Base-by-base conservation (phyloP, 2,888 invertebrate genomes). In the Phasia obesa region DNA sequence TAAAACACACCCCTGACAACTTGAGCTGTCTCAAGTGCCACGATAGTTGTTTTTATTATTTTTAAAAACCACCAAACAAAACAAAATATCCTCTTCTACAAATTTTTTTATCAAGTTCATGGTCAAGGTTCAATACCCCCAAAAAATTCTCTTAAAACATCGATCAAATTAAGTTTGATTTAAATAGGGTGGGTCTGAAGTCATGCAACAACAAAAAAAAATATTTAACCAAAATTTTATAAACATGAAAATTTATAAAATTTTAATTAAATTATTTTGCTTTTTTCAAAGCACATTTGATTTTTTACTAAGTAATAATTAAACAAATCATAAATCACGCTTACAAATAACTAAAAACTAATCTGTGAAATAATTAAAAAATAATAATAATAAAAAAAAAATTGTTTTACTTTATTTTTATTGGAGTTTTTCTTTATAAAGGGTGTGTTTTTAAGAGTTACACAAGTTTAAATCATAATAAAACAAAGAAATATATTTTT, bases 101-200 rank as follows among this genome's bases (percentile, higher is more conserved):
- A n/a, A 0, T 42, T n/a, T n/a, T 42, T 13, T 4, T 15, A 42
- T 38, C 3, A 13, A 60, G 51, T 62, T 80, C 74, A 74, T 69
- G 74, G 74, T 42, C 69, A 75, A 42, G 55, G 74, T 80, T 74
- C 49, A 55, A 59, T 57, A 49, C 13, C 25, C 11, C 19, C 17
- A 80, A 27, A 35, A 62, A 80, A 47, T 60, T 49, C n/a, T 55
- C 5, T 17, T 47, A 4, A 31, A 62, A 71, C 4, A 35, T 9
- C 7, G 4, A 49, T 5, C 15, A 2, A 42, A 11, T 27, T 27
- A 27, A 27, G 6, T 5, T n/a, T 35, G 15, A 42, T 42, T 38
- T 11, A 42, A 35, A 59, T 62, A n/a, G 19, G 51, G 51, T 49
- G 57, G 25, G 21, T 64, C n/a, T 67, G 17, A 1, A 11, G 17